phyloP scores from a whole-genome alignment of 2,888 invertebrate species.

The Lasioglossum lativentre region DNA sequence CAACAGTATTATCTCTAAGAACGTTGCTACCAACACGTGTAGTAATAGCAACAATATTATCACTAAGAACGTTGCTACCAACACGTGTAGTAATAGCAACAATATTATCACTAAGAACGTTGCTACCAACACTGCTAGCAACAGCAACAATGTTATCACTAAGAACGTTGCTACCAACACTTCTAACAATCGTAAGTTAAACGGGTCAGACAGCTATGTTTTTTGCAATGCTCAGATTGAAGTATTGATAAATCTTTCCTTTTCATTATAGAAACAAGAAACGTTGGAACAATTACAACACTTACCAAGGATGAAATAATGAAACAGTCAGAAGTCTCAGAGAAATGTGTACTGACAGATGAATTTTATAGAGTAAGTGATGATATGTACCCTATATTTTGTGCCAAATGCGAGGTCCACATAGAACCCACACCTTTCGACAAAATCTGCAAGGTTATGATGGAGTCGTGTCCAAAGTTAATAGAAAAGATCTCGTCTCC shows the following conservation, averaged over 20 bases:
- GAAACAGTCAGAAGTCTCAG: constrained; percentile 32
- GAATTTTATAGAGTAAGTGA: constrained; percentile 66
- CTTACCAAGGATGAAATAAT: background rate
- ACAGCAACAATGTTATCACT: background rate
- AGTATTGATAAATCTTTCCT: background rate
- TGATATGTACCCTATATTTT: constrained; percentile 75
- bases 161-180: constrained; percentile 3
- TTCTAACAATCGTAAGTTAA: background rate
- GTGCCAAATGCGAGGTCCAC: constrained; percentile 71
- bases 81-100: background rate
- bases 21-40: background rate
- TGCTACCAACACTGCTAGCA: background rate
- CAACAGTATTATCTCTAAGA: background rate
- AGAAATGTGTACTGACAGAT: constrained; percentile 67
- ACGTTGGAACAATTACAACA: constrained; percentile 53
- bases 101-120: background rate
- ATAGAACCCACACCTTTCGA: constrained; percentile 67
- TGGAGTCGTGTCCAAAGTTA: constrained; percentile 62
- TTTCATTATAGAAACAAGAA: constrained; percentile 18
- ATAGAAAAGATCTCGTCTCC: constrained; percentile 68
- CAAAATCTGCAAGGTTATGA: constrained; percentile 75
- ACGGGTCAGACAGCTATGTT: too few relatives aligned
- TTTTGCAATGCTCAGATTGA: background rate
- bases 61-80: constrained; percentile 5
- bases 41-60: background rate